Conservation (phyloP, 1,140 invertebrate genomes). For the Tetramorium simillimum region DNA sequence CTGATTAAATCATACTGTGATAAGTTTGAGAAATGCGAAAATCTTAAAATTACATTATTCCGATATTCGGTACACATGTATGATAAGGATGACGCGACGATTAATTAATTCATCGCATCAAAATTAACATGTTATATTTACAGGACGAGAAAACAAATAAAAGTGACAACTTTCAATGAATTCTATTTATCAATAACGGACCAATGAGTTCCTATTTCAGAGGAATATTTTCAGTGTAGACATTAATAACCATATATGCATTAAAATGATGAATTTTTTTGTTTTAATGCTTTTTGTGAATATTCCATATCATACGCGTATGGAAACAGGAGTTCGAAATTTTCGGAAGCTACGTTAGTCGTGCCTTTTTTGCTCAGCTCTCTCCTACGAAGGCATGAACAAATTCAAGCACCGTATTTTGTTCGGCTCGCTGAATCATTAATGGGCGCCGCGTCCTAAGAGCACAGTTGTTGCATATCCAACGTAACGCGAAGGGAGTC, state of each 20-base stretch:
- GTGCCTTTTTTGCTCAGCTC: background rate
- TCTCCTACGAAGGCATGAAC: slow-evolving; percentile 27
- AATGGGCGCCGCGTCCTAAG: slow-evolving; percentile 67
- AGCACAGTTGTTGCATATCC: slow-evolving; percentile 71
- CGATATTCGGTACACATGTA: background rate
- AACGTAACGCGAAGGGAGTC: slow-evolving; percentile 67
- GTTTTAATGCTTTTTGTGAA: background rate
- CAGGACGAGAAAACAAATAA: background rate
- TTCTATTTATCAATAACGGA: background rate
- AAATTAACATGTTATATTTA: background rate
- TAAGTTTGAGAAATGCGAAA: background rate
- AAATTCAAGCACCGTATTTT: slow-evolving; percentile 70
- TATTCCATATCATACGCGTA: background rate
- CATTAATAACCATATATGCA: background rate
- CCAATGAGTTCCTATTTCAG: background rate
- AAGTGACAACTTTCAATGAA: background rate
- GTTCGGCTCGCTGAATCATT: slow-evolving; percentile 73
- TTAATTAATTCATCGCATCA: background rate
- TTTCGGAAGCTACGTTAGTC: slow-evolving; percentile 8
- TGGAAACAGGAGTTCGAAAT: slow-evolving; percentile 6
- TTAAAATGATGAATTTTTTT: background rate
- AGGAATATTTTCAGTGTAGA: background rate
- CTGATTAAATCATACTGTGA: slow-evolving; percentile 1
- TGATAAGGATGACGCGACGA: background rate
- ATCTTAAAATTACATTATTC: background rate